phyloP scores from a whole-genome alignment of 2,113 vertebrate species.

The Aspiorhynchus laticeps region DNA sequence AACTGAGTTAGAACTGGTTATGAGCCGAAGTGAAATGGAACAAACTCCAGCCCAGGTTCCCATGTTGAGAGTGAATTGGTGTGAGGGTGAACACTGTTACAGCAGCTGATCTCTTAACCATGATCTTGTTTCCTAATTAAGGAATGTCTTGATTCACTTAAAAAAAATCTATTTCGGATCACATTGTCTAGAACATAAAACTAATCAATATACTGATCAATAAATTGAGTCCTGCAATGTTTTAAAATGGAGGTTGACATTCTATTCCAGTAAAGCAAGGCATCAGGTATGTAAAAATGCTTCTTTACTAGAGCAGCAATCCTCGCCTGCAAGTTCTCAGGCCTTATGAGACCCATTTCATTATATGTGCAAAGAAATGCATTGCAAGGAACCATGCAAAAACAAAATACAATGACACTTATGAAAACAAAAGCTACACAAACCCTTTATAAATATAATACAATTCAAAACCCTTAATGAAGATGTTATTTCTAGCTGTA shows the following conservation, averaged over 20 bases:
- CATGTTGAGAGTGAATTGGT: conserved; percentile 39
- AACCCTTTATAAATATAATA: conserved; percentile 98
- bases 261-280: conserved; percentile 90
- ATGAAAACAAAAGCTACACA: conserved; percentile 88
- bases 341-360: conserved; percentile 84
- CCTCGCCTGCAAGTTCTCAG: conserved; percentile 93
- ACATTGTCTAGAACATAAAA: conserved; percentile 92
- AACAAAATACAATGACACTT: conserved; percentile 93
- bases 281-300: conserved; percentile 86
- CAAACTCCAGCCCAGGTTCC: conserved; percentile 34
- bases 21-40: conserved; percentile 28
- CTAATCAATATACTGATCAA: conserved; percentile 91
- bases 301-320: conserved; percentile 94
- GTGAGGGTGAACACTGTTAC: conserved; percentile 87
- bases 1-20: conserved; percentile 1
- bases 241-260: conserved; percentile 86
- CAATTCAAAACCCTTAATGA: conserved; percentile 88
- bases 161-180: conserved; percentile 82
- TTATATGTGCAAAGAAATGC: conserved; percentile 99
- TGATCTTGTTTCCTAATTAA: conserved; percentile 83
- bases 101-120: conserved; percentile 90
- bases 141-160: conserved; percentile 97
- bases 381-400: conserved; percentile 99
- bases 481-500: conserved; percentile 88
- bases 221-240: conserved; percentile 93